phyloP scores from a whole-genome alignment of 2,888 invertebrate species.

The Melanophora roralis region DNA sequence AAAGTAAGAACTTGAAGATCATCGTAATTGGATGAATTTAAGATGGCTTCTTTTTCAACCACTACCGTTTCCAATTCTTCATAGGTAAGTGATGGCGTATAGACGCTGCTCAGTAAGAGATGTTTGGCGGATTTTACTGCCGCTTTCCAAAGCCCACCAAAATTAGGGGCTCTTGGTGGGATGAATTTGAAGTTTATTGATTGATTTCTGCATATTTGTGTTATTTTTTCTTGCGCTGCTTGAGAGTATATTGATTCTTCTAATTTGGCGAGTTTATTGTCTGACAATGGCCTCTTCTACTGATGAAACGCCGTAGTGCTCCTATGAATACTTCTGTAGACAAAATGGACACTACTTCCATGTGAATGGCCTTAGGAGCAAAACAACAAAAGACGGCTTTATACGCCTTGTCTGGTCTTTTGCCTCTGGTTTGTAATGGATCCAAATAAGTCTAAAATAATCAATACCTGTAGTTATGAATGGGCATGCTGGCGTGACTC shows the following conservation, averaged over 20 bases:
- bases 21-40: background rate
- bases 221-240: background rate
- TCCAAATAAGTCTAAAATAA: too few species aligned
- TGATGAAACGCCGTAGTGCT: background rate
- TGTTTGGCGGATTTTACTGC: background rate
- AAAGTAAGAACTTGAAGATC: background rate
- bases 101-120: background rate
- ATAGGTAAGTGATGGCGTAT: too few species aligned
- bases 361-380: background rate
- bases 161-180: background rate
- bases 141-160: background rate
- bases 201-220: background rate
- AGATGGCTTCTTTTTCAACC: background rate
- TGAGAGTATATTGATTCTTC: background rate
- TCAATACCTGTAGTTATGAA: too few species aligned
- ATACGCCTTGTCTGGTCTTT: background rate
- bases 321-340: background rate
- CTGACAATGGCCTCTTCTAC: background rate
- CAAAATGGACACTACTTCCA: background rate
- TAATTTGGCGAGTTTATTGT: background rate
- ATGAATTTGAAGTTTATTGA: constrained; percentile 5
- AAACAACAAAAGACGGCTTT: background rate
- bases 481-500: too few species aligned
- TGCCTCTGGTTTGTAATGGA: too few species aligned
- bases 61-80: too few species aligned